Evolutionary conservation across 2,888 invertebrate species (phyloP).

Genomic region (Ischnura elegans): DNA sequence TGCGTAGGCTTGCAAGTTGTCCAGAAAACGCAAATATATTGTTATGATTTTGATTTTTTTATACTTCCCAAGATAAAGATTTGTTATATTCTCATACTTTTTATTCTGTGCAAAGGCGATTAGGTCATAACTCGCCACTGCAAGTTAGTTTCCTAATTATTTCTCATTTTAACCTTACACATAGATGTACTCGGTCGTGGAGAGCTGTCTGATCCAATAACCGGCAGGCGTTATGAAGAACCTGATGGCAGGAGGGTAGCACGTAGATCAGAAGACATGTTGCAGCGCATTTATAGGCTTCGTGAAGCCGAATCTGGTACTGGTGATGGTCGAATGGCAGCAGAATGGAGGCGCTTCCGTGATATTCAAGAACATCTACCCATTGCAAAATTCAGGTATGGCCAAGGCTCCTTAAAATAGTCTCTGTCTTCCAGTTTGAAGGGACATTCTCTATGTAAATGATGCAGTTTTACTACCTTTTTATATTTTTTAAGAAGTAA

Average conservation of each 20-base stretch:
- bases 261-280: slow-evolving; percentile 48
- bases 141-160: not conserved
- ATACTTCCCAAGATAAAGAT: no score
- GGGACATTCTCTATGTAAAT: not conserved
- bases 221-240: slow-evolving; percentile 1
- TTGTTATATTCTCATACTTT: no score
- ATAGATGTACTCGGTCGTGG: slow-evolving; percentile 49
- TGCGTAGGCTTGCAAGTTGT: no score
- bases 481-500: no score
- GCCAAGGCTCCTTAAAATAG: not conserved
- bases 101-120: no score
- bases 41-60: no score
- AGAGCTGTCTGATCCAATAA: slow-evolving; percentile 50
- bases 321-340: slow-evolving; percentile 40
- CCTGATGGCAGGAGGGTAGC: slow-evolving; percentile 30
- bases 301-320: slow-evolving; percentile 49
- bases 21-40: no score
- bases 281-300: not conserved
- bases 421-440: not conserved
- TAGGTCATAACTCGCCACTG: no score
- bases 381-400: slow-evolving; percentile 46
- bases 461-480: no score
- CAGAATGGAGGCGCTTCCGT: slow-evolving; percentile 39
- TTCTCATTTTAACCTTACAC: not conserved
- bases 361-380: slow-evolving; percentile 49